Base-by-base conservation (phyloP, 2,113 vertebrate genomes). In the Grantiella picta region DNA sequence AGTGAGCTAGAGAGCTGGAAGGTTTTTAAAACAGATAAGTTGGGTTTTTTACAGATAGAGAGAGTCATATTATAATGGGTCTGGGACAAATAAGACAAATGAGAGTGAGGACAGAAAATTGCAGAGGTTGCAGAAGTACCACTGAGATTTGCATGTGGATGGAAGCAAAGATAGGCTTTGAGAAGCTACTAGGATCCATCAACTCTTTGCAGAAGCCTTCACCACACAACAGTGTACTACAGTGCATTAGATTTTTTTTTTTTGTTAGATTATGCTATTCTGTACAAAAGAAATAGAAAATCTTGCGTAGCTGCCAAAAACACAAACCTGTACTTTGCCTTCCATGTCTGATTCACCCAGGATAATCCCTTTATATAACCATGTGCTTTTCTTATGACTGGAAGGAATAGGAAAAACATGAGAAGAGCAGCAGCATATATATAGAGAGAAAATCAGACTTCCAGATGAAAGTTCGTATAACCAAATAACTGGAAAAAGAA, bases 391-490 rank as follows among this genome's bases (percentile, higher is more conserved):
- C 47, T 63, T 57, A 38, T 21, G 80, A 70, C 27, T 54, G 42
- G 28, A 66, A 90, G 24, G 77, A 29, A n/a, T 0, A 31, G 6
- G 73, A 79, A 19, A 22, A 75, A 57, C 6, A 36, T 0, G 2
- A 83, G 42, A 88, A 61, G 8, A 40, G 33, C 7, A 76, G 61
- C 36, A 91, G 27, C 7, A 9, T 22, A 60, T 11, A 20, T 66
- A 22, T 21, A n/a, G 0, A 29, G 23, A 77, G 35, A 90, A 95
- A 86, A 73, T 0, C 56, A 89, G 70, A 79, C 3, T 59, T 79
- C 10, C 24, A 71, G 44, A 17, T 64, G 16, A 75, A 71, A 73
- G 45, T 24, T 78, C 35, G 52, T 12, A 38, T 20, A 73, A 27
- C 7, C 31, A 42, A 6, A 27, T 22, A 59, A 68, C 19, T 23